Evolutionary conservation across 1,140 invertebrate species (phyloP), one percentile per base, ranked within the genome.

Genomic region (Ceratina australensis): DNA sequence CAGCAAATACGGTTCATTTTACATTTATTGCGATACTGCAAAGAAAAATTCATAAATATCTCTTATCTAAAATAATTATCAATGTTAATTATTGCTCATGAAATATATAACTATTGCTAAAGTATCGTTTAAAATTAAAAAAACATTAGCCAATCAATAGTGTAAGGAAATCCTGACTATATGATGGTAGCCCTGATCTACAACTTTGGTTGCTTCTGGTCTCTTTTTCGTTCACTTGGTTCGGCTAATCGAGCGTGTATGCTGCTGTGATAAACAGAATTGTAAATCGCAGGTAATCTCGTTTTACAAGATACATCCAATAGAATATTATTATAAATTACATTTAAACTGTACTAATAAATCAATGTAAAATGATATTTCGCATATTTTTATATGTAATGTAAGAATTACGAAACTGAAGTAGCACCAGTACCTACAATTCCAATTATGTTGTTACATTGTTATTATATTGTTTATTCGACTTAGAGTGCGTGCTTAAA

Each of bases 211-310:
- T 42, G 5, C 10, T n/a, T n/a, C n/a, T n/a, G n/a, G 3, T 71
- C 75, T 88, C 87, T 91, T 90, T 91, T 91, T 89, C 63, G 85
- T 42, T 10, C 33, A 42, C 10, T 42, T n/a, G 5, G 33, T 78
- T 81, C 80, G 83, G 79, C 82, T 84, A 79, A 71, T 82, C 78
- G 74, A 82, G 72, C 84, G 91, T 90, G 87, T 89, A 87, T 81
- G 80, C 84, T 86, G 85, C 78, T 74, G 85, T 85, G 82, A 79
- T 90, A 92, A 92, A 91, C 83, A 91, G 88, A 52, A 84, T 87
- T 90, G 86, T 85, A 89, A 89, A 92, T 92, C 91, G 78, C 90
- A 93, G 92, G 92, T 93, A 93, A 93, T 93, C 88, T 67, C n/a
- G 24, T 59, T 72, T 79, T 85, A 78, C 76, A 50, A 66, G 56